Evolutionary conservation across 1,140 invertebrate species (phyloP).

Genomic region (Neotoxoptera formosana): DNA sequence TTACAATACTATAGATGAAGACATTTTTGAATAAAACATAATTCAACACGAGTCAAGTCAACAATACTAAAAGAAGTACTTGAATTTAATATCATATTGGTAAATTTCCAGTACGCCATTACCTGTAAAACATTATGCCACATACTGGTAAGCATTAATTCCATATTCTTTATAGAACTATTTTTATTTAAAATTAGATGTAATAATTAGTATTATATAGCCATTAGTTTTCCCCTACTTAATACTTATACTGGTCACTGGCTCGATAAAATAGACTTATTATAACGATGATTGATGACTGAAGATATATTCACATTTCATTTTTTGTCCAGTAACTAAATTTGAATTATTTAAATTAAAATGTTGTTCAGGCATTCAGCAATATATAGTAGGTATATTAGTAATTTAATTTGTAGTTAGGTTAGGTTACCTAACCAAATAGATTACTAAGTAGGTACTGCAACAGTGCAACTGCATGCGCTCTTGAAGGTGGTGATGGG

Average conservation of each 20-base stretch:
- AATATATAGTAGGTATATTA: neutral
- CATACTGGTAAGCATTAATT: constrained; percentile 34
- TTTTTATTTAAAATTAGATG: no score
- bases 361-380: neutral
- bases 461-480: no score
- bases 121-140: neutral
- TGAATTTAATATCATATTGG: neutral
- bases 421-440: no score
- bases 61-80: neutral
- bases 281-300: neutral
- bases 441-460: no score
- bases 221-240: no score
- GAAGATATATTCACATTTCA: neutral
- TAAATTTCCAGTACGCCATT: neutral
- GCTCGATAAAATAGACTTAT: neutral
- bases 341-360: neutral
- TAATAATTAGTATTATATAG: no score
- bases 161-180: neutral
- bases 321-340: neutral
- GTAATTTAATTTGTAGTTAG: neutral
- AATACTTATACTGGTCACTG: no score
- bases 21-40: neutral
- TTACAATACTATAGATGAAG: neutral
- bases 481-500: no score
- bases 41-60: neutral